A percentile compares a stretch with the other conserved stretches of the same genome.
These are phyloP conservation scores for Sarcophilus harrisii DNA, from an alignment of 2,797 vertebrate genomes.

Conservation along the genomic window DNA sequence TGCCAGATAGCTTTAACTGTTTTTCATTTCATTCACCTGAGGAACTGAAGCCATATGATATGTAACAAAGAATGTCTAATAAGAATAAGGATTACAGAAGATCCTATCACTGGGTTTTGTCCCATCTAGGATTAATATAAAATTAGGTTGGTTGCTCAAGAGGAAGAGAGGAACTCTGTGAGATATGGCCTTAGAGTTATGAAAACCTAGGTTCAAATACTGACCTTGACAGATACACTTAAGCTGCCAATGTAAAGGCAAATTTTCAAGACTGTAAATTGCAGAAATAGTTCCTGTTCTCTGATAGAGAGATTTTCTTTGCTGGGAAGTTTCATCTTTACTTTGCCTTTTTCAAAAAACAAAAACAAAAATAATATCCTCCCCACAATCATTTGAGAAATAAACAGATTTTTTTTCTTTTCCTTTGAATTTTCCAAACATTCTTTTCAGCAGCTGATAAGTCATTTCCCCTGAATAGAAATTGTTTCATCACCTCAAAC, in stretches of 20 bases:
- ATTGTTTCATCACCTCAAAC: conserved; percentile 55
- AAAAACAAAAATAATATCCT: neutral
- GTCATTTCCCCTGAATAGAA: conserved; percentile 39
- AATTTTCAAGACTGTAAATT: too few relatives aligned
- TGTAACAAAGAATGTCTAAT: neutral
- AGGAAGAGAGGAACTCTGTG: neutral
- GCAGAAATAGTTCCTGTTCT: too few relatives aligned
- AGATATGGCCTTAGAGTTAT: conserved; percentile 8
- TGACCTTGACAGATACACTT: too few relatives aligned
- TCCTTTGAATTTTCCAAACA: conserved; percentile 50
- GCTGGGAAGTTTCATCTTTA: neutral
- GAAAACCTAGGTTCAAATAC: neutral
- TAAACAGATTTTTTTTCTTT: neutral
- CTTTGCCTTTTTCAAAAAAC: too few relatives aligned
- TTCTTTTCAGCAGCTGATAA: conserved; percentile 65
- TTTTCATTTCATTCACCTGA: neutral
- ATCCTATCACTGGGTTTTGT: neutral
- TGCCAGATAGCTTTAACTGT: neutral
- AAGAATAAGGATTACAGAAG: neutral
- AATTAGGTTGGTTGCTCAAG: neutral
- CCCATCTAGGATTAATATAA: neutral
- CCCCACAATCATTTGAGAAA: neutral
- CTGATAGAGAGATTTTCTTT: too few relatives aligned
- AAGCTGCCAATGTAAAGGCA: too few relatives aligned
- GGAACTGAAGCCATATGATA: neutral